Evolutionary conservation across 2,113 vertebrate species (phyloP).

Genomic region (Ceyx cyanopectus): DNA sequence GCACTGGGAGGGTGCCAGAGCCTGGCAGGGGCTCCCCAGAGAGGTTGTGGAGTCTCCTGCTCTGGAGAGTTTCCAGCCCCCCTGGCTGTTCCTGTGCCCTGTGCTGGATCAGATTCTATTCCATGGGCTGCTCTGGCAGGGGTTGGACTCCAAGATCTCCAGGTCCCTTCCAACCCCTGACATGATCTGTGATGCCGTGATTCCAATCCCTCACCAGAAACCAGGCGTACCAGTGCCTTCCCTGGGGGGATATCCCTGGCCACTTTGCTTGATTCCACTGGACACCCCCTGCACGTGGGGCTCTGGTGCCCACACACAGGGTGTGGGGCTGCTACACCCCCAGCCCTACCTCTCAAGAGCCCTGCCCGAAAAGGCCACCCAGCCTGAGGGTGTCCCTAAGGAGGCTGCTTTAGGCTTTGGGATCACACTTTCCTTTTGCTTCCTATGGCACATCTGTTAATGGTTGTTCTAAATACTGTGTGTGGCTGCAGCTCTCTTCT

Average conservation of each 20-base stretch:
- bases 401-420: not conserved
- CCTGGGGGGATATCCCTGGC: accelerated
- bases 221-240: not conserved
- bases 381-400: accelerated
- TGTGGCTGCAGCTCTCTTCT: not conserved
- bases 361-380: not conserved
- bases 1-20: too few relatives aligned
- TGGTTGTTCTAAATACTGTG: not conserved
- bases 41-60: too few relatives aligned
- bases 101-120: too few relatives aligned
- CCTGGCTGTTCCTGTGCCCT: too few relatives aligned
- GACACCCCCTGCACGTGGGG: accelerated
- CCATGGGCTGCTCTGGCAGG: too few relatives aligned
- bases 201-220: not conserved
- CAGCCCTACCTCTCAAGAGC: too few relatives aligned
- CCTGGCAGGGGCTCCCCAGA: too few relatives aligned
- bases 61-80: too few relatives aligned
- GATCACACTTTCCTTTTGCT: not conserved
- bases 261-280: not conserved
- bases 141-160: too few relatives aligned
- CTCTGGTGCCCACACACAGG: not conserved
- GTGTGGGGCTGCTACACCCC: accelerated
- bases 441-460: not conserved
- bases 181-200: too few relatives aligned
- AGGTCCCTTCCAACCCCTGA: too few relatives aligned